These are phyloP conservation scores for Dendrolimus houi DNA, from an alignment of 2,888 invertebrate genomes.

Conservation along the genomic window DNA sequence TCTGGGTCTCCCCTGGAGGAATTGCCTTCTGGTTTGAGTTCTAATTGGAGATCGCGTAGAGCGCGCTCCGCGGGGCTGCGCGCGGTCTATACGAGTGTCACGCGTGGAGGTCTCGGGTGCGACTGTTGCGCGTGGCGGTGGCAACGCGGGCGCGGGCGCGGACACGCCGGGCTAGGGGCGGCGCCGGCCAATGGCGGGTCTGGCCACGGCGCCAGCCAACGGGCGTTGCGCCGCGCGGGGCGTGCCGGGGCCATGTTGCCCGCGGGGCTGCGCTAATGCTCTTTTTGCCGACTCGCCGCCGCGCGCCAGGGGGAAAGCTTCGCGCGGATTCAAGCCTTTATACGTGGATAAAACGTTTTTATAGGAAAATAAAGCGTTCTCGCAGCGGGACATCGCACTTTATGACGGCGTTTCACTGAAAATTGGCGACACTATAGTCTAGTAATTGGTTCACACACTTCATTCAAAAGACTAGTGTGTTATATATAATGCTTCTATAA, in stretches of 20 bases:
- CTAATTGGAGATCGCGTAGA: slow-evolving; percentile 12
- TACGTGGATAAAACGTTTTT: slow-evolving; percentile 75
- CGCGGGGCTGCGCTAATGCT: slow-evolving; percentile 56
- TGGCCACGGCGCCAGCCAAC: slow-evolving; percentile 32
- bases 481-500: slow-evolving; percentile 11
- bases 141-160: slow-evolving; percentile 13
- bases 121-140: slow-evolving; percentile 25
- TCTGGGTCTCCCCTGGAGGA: background rate
- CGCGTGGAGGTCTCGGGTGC: slow-evolving; percentile 32
- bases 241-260: slow-evolving; percentile 66
- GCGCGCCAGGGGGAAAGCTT: slow-evolving; percentile 58
- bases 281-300: slow-evolving; percentile 67
- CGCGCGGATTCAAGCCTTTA: slow-evolving; percentile 75
- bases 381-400: slow-evolving; percentile 71
- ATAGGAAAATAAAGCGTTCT: slow-evolving; percentile 73
- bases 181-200: slow-evolving; percentile 28
- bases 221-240: slow-evolving; percentile 36
- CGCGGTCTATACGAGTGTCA: slow-evolving; percentile 17
- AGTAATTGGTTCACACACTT: slow-evolving; percentile 59
- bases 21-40: too few relatives aligned
- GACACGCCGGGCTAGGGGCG: slow-evolving; percentile 29
- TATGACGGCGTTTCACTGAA: slow-evolving; percentile 69
- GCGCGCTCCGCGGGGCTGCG: slow-evolving; percentile 10
- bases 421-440: slow-evolving; percentile 63
- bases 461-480: slow-evolving; percentile 46